phyloP scores from a whole-genome alignment of 2,797 vertebrate species.

The Cirrhinus molitorella region DNA sequence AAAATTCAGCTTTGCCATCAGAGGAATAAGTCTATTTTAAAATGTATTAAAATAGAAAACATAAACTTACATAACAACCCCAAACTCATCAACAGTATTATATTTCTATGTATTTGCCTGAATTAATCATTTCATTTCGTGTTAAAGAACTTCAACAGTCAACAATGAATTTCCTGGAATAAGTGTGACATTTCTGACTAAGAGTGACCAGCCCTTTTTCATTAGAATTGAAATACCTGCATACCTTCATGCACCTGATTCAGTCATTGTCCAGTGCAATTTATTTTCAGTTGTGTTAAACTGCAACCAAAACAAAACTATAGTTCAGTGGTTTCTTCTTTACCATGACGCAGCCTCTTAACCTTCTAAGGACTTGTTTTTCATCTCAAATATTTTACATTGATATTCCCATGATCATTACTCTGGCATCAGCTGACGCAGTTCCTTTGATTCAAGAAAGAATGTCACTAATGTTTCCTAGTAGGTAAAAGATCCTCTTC shows the following conservation, averaged over 20 bases:
- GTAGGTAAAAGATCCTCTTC: background rate
- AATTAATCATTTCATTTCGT: no score
- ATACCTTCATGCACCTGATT: slow-evolving; percentile 9
- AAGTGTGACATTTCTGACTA: background rate
- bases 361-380: background rate
- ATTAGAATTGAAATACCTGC: slow-evolving; percentile 4
- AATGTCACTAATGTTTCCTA: background rate
- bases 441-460: background rate
- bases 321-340: background rate
- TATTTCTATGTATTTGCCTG: no score
- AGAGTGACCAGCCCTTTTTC: background rate
- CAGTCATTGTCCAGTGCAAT: background rate
- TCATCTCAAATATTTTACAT: background rate
- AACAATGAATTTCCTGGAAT: slow-evolving; percentile 12
- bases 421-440: background rate
- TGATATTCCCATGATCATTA: slow-evolving; percentile 1
- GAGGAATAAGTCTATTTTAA: background rate
- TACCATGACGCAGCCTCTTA: background rate
- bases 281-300: slow-evolving; percentile 14
- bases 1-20: background rate
- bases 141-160: no score
- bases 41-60: background rate
- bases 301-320: slow-evolving; percentile 1
- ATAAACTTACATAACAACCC: no score
- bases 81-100: no score